Evolutionary conservation across 2,888 invertebrate species (phyloP), one percentile per base, ranked within the genome.

Genomic region (Nemoura dubitans): DNA sequence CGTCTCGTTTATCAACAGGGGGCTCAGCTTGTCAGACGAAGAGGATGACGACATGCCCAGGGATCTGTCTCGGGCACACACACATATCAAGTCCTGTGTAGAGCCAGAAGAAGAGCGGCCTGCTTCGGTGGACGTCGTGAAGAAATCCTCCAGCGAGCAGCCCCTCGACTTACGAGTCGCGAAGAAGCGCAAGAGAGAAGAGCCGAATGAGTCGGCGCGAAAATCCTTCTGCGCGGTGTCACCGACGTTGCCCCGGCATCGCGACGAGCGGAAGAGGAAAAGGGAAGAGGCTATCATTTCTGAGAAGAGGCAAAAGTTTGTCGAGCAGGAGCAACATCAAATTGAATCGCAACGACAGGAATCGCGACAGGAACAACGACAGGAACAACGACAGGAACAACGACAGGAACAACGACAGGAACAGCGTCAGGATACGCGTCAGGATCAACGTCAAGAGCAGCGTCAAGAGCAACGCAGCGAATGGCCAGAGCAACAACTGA

Each of bases 141-240:
- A 0, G 92, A 92, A 92, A 89, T 93, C 93, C 87, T 92, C 92
- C 85, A 92, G 92, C 5, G 95, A 96, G 87, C 94, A 95, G 90
- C 97, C 97, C 0, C 91, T 97, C 81, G 97, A 97, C 91, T 92
- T 97, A 88, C 95, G 96, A 85, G 92, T 96, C 28, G 92, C 94
- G 36, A 92, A 93, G 88, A 94, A 95, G 90, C 92, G 93, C 87
- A 91, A 90, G 83, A 92, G 92, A 14, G 88, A 87, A 26, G 76
- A 86, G 81, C 7, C 88, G 86, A 25, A 88, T 87, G 87, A 89
- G 88, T 25, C 88, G 82, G 87, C 88, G 28, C 84, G 76, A 2
- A 83, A 87, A 87, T 81, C 85, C 87, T 88, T 85, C 87, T 87
- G 77, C 87, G 87, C 76, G 87, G 88, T 28, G 27, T 59, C 84